These are phyloP conservation scores for Aeoliscus strigatus DNA, from an alignment of 2,797 vertebrate genomes.

Conservation along the genomic window DNA sequence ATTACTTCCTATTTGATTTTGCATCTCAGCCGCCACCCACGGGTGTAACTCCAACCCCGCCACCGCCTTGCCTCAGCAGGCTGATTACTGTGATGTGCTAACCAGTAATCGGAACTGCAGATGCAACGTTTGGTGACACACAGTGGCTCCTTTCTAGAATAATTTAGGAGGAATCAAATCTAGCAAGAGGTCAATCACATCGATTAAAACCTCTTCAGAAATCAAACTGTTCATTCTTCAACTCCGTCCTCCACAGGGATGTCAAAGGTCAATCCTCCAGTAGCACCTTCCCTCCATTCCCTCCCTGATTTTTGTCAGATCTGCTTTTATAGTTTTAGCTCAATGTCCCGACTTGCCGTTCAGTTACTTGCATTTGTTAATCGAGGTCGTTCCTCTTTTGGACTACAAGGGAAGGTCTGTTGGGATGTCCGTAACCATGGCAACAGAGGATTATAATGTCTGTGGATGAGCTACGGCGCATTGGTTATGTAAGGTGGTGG, in stretches of 20 bases:
- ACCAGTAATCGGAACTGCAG: constrained; percentile 30
- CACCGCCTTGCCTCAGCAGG: constrained; percentile 34
- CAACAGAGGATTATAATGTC: constrained; percentile 68
- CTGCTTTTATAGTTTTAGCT: constrained; percentile 28
- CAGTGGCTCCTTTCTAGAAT: no score
- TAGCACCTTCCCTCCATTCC: constrained; percentile 6
- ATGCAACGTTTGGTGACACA: not conserved
- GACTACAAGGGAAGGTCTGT: constrained; percentile 44
- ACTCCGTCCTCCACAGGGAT: not conserved
- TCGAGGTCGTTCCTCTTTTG: constrained; percentile 51
- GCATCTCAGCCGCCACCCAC: constrained; percentile 62
- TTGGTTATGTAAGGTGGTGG: constrained; percentile 54
- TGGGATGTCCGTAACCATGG: constrained; percentile 65
- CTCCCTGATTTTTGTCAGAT: constrained; percentile 1
- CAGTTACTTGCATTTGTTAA: constrained; percentile 41
- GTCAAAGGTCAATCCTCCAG: constrained; percentile 14
- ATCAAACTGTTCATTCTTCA: not conserved
- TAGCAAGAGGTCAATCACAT: not conserved
- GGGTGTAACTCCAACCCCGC: constrained; percentile 28
- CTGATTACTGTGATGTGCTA: constrained; percentile 57
- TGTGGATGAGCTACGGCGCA: constrained; percentile 50
- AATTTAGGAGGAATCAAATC: no score
- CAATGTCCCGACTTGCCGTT: constrained; percentile 18
- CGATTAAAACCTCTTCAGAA: not conserved
- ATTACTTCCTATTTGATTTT: constrained; percentile 69